Evolutionary conservation across 2,797 vertebrate genomes (phyloP), one percentile per base, ranked within the genome.

Genomic region (Vireo griseus): DNA sequence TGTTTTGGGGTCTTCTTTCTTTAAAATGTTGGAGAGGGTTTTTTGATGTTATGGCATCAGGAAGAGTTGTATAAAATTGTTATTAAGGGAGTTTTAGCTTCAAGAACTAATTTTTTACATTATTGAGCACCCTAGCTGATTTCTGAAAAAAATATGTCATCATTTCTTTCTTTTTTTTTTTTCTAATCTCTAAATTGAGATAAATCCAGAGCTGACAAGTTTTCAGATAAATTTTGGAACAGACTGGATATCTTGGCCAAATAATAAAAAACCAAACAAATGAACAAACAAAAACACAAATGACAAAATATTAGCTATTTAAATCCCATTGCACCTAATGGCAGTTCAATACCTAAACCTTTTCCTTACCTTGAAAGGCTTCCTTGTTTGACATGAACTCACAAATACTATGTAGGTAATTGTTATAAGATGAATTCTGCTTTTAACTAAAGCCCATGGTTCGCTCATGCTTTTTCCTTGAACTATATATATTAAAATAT

Each of bases 211-310:
- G 12, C 16, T 42, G 22, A 59, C 2, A 35, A 47, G 33, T 14
- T 42, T 47, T 52, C 52, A 52, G 39, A 28, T 52, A 25, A 57
- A 78, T 58, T 84, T 85, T 89, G 51, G 26, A 88, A 52, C 10
- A 48, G 33, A 75, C 2, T 13, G 2, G 44, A 42, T 58, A n/a
- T 21, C 39, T 33, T 65, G 33, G 22, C 11, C 39, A 52, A 62
- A n/a, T 11, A 35, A 47, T 58, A 44, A 57, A 82, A 39, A 44
- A 76, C 25, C 11, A 55, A 61, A 10, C 3, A 37, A 35, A 42
- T 3, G 42, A 50, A 28, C 6, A 73, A 29, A 40, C 10, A 62
- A 75, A 76, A 42, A 16, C 6, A 13, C 0, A 0, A 5, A 11
- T 35, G 5, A 52, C 77, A 39, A 52, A 35, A 19, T 2, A 16